Base-by-base conservation (phyloP, 2,888 invertebrate species). In the Pammene aurita region DNA sequence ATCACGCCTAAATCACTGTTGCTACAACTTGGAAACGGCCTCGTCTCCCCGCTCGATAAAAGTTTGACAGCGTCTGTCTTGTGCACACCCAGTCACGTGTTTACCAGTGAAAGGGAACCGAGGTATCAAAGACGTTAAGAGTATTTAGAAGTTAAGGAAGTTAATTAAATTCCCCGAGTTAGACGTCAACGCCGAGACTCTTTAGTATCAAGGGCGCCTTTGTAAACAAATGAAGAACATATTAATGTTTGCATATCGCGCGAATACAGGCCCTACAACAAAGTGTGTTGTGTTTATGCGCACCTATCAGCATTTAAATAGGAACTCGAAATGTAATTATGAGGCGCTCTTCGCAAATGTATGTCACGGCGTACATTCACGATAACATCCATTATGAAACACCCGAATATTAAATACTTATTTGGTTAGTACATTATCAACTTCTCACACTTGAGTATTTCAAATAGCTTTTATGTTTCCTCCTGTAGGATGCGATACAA, bases 91-190 rank as follows among this genome's bases (percentile, higher is more conserved):
- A 76, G 77, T 80, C 80, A 80, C 84, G 81, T 84, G 86, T 87
- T 87, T 89, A 87, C 87, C 88, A 89, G 88, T 89, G 88, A 82
- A 84, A 86, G 85, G 86, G 86, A 81, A 83, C 83, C 77, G 86
- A 87, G 85, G 87, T 91, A 91, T 90, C 90, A 89, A 89, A 92
- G 90, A 91, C 88, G 90, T 89, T 89, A 90, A 90, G 92, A 91
- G 90, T 91, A 88, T 92, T 92, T 91, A 88, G 90, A 90, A 92
- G 89, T 91, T 92, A 90, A 89, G 88, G 88, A 91, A 91, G 89
- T 92, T 92, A 92, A 92, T 92, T 92, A 92, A 92, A 92, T 91
- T 90, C 84, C 80, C 82, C 81, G 85, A 89, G 87, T 90, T 88
- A 86, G 88, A 85, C 85, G 87, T 86, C 85, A 84, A 83, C 89